Percentiles rank a stretch among this genome's conserved stretches.
Conservation (phyloP, 2,888 invertebrate genomes). For the Drosophila monieri region DNA sequence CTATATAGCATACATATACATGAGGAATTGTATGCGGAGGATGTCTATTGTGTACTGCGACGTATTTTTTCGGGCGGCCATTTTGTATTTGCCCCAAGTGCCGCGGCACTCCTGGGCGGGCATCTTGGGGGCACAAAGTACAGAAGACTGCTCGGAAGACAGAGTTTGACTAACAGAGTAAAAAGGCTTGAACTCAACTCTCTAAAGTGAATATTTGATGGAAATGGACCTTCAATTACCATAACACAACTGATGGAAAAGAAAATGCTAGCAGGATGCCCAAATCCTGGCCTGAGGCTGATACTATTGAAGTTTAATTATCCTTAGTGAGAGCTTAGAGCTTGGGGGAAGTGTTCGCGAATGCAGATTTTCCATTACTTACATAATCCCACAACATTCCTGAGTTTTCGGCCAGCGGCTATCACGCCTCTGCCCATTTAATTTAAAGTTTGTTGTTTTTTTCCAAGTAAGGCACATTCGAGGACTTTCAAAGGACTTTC, state of each 20-base stretch:
- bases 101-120: conserved; percentile 51
- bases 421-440: conserved; percentile 20
- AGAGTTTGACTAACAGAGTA: no score
- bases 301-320: conserved; percentile 13
- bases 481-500: neutral
- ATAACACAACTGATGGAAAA: neutral
- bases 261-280: neutral
- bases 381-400: conserved; percentile 21
- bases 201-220: no score
- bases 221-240: neutral
- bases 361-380: conserved; percentile 16
- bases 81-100: conserved; percentile 53
- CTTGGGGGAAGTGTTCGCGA: conserved; percentile 9
- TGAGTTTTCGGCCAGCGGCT: neutral
- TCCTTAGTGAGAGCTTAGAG: conserved; percentile 4
- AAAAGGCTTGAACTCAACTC: no score
- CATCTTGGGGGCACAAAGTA: conserved; percentile 2
- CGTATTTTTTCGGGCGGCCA: conserved; percentile 53
- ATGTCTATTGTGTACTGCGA: conserved; percentile 21
- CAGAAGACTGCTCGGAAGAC: no score
- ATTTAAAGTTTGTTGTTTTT: conserved; percentile 16
- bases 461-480: neutral
- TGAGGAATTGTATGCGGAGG: neutral
- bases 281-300: neutral
- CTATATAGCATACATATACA: conserved; percentile 7